phyloP scores from a whole-genome alignment of 2,113 vertebrate species.

The Telmatochromis sp. region DNA sequence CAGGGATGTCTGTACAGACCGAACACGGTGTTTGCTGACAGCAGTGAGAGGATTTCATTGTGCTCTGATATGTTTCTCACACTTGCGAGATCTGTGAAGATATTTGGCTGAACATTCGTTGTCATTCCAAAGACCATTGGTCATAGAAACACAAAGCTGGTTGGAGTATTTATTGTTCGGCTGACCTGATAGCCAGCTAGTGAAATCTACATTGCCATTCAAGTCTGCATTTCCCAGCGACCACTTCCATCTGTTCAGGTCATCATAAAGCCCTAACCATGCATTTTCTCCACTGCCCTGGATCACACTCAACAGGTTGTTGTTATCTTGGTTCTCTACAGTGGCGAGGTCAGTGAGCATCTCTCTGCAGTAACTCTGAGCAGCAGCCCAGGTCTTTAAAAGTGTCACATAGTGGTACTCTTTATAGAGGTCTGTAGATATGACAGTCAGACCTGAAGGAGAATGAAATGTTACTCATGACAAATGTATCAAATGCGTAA shows the following conservation, averaged over 20 bases:
- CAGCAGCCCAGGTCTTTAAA: background rate
- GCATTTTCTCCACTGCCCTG: rapidly evolving
- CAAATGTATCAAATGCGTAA: background rate
- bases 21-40: background rate
- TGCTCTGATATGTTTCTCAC: background rate
- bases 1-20: slow-evolving; percentile 17
- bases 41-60: background rate
- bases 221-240: background rate
- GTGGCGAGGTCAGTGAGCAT: slow-evolving; percentile 1
- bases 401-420: background rate
- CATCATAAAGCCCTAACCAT: slow-evolving; percentile 21
- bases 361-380: slow-evolving; percentile 13
- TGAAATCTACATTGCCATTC: background rate
- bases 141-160: background rate
- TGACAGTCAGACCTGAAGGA: background rate
- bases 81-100: slow-evolving; percentile 5
- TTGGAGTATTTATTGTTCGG: rapidly evolving
- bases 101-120: rapidly evolving
- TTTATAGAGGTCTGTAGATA: background rate
- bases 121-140: background rate
- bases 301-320: background rate
- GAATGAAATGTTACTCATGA: background rate
- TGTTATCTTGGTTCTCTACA: background rate
- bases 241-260: background rate
- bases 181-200: rapidly evolving